Evolutionary conservation across 2,797 vertebrate genomes (phyloP).

Genomic region (Remorina albescens): DNA sequence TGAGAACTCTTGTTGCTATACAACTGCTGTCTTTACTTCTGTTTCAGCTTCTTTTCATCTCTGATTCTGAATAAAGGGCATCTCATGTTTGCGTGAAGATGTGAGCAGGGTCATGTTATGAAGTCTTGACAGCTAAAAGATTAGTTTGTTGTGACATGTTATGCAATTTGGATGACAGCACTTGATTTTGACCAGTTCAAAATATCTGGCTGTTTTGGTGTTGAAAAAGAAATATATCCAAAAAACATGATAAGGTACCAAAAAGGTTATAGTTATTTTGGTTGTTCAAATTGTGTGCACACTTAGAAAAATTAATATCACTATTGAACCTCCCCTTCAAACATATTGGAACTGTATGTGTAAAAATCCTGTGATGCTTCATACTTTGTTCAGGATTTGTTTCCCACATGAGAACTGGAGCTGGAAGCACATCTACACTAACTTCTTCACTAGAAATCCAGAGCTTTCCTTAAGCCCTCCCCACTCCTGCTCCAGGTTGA

Average conservation of each 20-base stretch:
- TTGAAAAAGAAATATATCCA: background rate
- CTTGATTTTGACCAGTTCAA: background rate
- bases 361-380: too few relatives aligned
- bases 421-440: too few relatives aligned
- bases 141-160: constrained; percentile 9
- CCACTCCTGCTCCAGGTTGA: too few relatives aligned
- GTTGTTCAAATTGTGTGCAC: too few relatives aligned
- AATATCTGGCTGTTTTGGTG: background rate
- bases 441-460: too few relatives aligned
- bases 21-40: constrained; percentile 40
- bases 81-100: constrained; percentile 39
- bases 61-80: constrained; percentile 30
- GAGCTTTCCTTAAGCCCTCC: too few relatives aligned
- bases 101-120: constrained; percentile 1
- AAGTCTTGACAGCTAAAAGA: constrained; percentile 27
- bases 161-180: background rate
- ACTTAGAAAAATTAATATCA: too few relatives aligned
- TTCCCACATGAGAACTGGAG: too few relatives aligned
- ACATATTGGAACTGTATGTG: too few relatives aligned
- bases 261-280: background rate
- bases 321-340: too few relatives aligned
- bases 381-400: too few relatives aligned
- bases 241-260: background rate
- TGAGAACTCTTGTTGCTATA: constrained; percentile 54
- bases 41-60: background rate